A percentile compares a stretch with the other conserved stretches of the same genome.
Evolutionary conservation across 2,113 vertebrate genomes (phyloP).

Genomic region (Danio rerio): GRCz12tu NC_133199.1:22897501-22898000

Average conservation of each 20-base stretch:
- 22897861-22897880: not conserved
- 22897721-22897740: slow-evolving; percentile 53
- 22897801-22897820: slow-evolving; percentile 46
- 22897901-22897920: too few relatives aligned
- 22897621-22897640: slow-evolving; percentile 64
- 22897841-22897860: slow-evolving; percentile 21
- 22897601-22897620: slow-evolving; percentile 42
- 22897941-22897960: too few relatives aligned
- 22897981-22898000: too few relatives aligned
- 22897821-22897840: slow-evolving; percentile 42
- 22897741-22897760: slow-evolving; percentile 37
- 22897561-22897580: slow-evolving; percentile 44
- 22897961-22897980: too few relatives aligned
- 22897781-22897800: slow-evolving; percentile 33
- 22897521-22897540: not conserved
- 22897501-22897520: not conserved
- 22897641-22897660: slow-evolving; percentile 69
- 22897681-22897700: slow-evolving; percentile 65
- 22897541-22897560: slow-evolving; percentile 10
- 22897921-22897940: too few relatives aligned
- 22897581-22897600: slow-evolving; percentile 66
- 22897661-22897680: slow-evolving; percentile 63
- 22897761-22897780: slow-evolving; percentile 57
- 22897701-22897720: slow-evolving; percentile 65
- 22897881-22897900: not conserved